A percentile compares a stretch with the other conserved stretches of the same genome.
Evolutionary conservation across 2,113 vertebrate species (phyloP).

Genomic region (Gavia stellata): DNA sequence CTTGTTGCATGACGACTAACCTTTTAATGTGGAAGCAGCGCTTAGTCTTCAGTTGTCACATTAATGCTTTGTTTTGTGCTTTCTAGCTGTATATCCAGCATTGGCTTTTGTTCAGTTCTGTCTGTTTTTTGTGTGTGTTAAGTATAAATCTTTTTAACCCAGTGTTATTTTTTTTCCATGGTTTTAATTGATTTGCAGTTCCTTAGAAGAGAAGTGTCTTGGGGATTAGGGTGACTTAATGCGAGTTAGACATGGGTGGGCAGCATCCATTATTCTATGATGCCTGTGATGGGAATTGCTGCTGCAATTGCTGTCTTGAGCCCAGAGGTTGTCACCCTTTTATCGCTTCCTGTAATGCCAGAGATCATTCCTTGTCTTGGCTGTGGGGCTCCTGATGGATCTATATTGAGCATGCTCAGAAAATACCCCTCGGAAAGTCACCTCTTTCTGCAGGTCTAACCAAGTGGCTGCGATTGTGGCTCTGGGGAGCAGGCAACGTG

Average conservation of each 20-base stretch:
- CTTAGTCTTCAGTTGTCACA: constrained; percentile 35
- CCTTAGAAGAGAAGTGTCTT: constrained; percentile 32
- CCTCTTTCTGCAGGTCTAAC: background rate
- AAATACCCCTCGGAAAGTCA: background rate
- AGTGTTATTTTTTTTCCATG: constrained; percentile 1
- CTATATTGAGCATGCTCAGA: constrained; percentile 56
- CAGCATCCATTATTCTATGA: background rate
- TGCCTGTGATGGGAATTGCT: constrained; percentile 2
- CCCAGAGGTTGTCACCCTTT: constrained; percentile 6
- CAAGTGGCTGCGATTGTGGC: background rate
- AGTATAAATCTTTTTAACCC: constrained; percentile 58
- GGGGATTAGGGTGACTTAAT: constrained; percentile 44
- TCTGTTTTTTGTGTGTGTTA: constrained; percentile 36
- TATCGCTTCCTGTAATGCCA: background rate
- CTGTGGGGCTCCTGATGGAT: background rate
- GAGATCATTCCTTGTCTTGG: background rate
- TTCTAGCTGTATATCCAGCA: constrained; percentile 41
- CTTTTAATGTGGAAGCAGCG: constrained; percentile 30
- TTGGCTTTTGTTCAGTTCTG: constrained; percentile 57
- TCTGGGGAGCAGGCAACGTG: background rate
- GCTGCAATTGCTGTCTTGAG: background rate
- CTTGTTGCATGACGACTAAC: constrained; percentile 59
- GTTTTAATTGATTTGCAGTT: constrained; percentile 57
- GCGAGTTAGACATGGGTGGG: constrained; percentile 28
- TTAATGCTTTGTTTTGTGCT: constrained; percentile 64